Evolutionary conservation across 1,140 invertebrate species (phyloP).

Genomic region (Aphaenogaster rudis): DNA sequence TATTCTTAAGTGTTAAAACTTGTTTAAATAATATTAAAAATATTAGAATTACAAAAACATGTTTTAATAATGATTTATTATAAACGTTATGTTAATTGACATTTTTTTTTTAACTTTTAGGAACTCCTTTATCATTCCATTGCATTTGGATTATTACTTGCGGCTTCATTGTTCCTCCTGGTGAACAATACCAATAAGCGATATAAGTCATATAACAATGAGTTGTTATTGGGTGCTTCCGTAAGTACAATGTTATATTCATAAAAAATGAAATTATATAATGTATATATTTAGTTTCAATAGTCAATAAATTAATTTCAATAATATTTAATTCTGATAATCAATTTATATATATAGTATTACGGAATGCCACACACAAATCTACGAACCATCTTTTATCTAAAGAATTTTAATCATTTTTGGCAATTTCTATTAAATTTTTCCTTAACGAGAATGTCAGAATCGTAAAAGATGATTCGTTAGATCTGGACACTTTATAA

Average conservation of each 20-base stretch:
- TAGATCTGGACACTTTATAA: not conserved
- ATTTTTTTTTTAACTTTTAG: slow-evolving; percentile 86
- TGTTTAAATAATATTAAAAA: not conserved
- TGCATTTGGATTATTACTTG: slow-evolving; percentile 90
- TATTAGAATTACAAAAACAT: not conserved
- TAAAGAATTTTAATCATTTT: not conserved
- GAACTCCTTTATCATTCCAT: slow-evolving; percentile 93
- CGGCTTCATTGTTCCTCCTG: slow-evolving; percentile 89
- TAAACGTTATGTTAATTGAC: not conserved
- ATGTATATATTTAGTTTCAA: not conserved
- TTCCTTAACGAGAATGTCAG: not conserved
- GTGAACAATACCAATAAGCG: slow-evolving; percentile 87
- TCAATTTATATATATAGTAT: not conserved
- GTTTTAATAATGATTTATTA: not conserved
- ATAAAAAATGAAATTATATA: not conserved
- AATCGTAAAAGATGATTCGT: not conserved
- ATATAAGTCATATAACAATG: slow-evolving; percentile 81
- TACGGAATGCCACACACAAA: not conserved
- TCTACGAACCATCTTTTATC: not conserved
- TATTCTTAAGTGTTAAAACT: not conserved
- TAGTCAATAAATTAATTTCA: not conserved
- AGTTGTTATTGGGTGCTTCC: slow-evolving; percentile 89
- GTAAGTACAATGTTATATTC: slow-evolving; percentile 86
- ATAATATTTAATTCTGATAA: not conserved
- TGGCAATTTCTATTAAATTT: not conserved